A percentile compares a stretch with the other conserved stretches of the same genome.
Conservation (phyloP, 2,113 vertebrate species). For the Corvus hawaiiensis region DNA sequence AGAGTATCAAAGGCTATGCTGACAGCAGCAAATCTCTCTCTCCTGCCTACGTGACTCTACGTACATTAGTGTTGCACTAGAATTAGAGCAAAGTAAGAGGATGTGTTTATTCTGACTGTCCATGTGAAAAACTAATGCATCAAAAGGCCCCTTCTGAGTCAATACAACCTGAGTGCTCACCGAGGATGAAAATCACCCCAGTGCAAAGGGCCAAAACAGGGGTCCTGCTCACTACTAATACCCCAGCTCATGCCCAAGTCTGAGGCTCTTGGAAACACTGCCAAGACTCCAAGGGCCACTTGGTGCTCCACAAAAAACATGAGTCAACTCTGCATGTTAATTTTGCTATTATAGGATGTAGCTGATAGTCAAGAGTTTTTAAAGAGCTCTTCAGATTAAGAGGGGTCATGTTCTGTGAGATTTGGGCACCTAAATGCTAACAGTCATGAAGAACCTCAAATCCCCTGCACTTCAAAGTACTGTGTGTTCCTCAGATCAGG, state of each 20-base stretch:
- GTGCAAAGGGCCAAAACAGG: not conserved
- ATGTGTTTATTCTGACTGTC: not conserved
- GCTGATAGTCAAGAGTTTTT: not conserved
- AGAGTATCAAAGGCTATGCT: constrained; percentile 41
- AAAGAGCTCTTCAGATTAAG: not conserved
- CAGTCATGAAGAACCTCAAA: not conserved
- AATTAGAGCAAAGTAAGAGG: not conserved
- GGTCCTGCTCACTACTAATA: not conserved
- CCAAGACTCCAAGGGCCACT: not conserved
- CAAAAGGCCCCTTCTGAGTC: not conserved
- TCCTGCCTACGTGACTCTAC: constrained; percentile 36
- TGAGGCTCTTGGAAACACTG: not conserved
- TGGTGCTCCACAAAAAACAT: not conserved
- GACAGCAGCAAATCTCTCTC: constrained; percentile 44
- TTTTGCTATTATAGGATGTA: not conserved
- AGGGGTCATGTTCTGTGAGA: not conserved
- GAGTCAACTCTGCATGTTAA: not conserved
- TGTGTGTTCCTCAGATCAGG: not conserved
- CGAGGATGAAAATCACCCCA: not conserved
- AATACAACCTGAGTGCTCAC: not conserved
- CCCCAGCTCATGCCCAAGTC: not conserved
- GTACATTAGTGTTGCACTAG: not conserved
- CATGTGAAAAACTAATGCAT: not conserved
- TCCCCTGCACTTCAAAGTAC: not conserved
- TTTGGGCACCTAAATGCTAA: not conserved